phyloP scores from a whole-genome alignment of 2,113 vertebrate genomes.

The Arizona elegans region DNA sequence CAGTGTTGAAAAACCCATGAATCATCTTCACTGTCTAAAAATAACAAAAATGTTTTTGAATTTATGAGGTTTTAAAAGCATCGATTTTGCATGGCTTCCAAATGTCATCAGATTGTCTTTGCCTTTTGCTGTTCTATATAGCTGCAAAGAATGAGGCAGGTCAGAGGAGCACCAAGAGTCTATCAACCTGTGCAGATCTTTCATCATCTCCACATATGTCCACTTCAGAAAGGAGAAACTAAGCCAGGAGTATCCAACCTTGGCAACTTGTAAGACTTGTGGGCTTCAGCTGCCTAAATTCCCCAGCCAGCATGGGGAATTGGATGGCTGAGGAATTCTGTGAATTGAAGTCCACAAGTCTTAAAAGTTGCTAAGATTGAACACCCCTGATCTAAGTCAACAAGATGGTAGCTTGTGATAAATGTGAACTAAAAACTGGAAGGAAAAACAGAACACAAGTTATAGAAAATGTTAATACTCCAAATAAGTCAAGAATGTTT shows the following conservation, averaged over 20 bases:
- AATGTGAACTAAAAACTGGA: neutral
- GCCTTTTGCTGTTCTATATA: neutral
- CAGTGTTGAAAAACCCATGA: neutral
- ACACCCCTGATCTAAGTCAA: neutral
- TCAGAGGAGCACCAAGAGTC: neutral
- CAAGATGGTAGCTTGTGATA: neutral
- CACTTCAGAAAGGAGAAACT: neutral
- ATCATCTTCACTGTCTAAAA: neutral
- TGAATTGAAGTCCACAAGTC: neutral
- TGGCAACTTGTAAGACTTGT: neutral
- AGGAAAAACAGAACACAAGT: neutral
- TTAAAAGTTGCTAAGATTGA: neutral
- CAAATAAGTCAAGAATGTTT: neutral
- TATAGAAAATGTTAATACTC: neutral
- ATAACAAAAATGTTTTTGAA: slow-evolving; percentile 16
- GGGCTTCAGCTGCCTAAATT: neutral
- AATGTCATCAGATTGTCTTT: neutral
- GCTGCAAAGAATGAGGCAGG: neutral
- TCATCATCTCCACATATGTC: neutral
- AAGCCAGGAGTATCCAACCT: neutral
- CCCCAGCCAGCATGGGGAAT: neutral
- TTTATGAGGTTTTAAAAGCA: slow-evolving; percentile 2
- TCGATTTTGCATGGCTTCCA: neutral
- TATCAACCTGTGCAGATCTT: neutral
- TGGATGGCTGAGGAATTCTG: neutral